These are phyloP conservation scores for Carettochelys insculpta DNA, from an alignment of 2,113 vertebrate species.

Conservation along the genomic window DNA sequence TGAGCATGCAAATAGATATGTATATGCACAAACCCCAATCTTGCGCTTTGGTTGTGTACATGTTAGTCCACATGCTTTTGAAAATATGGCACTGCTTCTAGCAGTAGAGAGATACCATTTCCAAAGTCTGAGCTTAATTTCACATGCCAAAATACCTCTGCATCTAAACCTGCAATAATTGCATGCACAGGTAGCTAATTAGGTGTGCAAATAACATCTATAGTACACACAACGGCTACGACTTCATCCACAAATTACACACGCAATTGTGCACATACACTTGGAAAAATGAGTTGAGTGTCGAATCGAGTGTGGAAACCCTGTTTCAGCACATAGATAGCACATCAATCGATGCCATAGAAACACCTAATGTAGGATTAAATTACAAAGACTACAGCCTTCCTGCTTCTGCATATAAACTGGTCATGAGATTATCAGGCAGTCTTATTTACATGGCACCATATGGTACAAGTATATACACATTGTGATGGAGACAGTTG, in stretches of 20 bases:
- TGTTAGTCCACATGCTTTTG: background rate
- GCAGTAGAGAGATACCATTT: background rate
- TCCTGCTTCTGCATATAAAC: background rate
- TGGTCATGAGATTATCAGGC: background rate
- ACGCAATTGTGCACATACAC: background rate
- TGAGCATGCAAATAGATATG: background rate
- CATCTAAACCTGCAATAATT: background rate
- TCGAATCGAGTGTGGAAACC: background rate
- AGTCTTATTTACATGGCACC: background rate
- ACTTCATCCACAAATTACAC: background rate
- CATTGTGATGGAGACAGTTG: background rate
- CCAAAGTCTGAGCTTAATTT: background rate
- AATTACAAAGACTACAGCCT: background rate
- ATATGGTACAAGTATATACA: background rate
- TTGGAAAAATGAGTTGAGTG: background rate
- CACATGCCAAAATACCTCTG: background rate
- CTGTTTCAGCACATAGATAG: background rate
- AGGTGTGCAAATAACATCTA: background rate
- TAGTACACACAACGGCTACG: background rate
- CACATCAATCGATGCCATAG: rapidly evolving
- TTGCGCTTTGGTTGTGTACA: background rate
- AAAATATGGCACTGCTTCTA: background rate
- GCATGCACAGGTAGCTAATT: background rate
- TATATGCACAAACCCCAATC: background rate
- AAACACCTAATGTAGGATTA: background rate